These are phyloP conservation scores for Cariama cristata DNA, from an alignment of 2,113 vertebrate species.

Conservation along the genomic window DNA sequence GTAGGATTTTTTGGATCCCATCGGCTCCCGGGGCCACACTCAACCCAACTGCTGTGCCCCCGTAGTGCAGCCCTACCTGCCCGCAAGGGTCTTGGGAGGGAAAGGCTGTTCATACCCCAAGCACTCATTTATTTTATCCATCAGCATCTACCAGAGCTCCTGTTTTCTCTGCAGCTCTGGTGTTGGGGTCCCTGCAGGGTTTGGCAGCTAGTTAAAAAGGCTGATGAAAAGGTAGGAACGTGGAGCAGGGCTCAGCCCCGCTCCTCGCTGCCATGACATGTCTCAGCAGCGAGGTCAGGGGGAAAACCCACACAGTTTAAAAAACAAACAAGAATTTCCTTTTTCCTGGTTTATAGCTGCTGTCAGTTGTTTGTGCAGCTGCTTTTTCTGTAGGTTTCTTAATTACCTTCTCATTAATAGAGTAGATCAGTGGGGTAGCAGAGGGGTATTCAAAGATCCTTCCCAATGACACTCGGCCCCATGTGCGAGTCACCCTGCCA, in stretches of 20 bases:
- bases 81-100: fast-evolving
- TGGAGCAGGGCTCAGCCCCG: neutral
- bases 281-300: neutral
- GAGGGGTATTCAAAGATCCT: neutral
- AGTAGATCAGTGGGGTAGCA: neutral
- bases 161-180: neutral
- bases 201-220: neutral
- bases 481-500: neutral
- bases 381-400: neutral
- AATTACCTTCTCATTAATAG: neutral
- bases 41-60: neutral
- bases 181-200: fast-evolving
- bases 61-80: fast-evolving
- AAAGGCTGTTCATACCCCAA: neutral
- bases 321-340: slow-evolving; percentile 3
- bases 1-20: neutral
- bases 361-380: neutral
- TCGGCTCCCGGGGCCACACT: fast-evolving
- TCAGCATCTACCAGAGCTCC: neutral
- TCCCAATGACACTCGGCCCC: fast-evolving
- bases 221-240: neutral
- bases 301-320: neutral
- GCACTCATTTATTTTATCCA: neutral
- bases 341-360: slow-evolving; percentile 1
- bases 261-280: neutral